Evolutionary conservation across 2,113 vertebrate genomes (phyloP), one percentile per base, ranked within the genome.

Genomic region (Mus musculus): DNA sequence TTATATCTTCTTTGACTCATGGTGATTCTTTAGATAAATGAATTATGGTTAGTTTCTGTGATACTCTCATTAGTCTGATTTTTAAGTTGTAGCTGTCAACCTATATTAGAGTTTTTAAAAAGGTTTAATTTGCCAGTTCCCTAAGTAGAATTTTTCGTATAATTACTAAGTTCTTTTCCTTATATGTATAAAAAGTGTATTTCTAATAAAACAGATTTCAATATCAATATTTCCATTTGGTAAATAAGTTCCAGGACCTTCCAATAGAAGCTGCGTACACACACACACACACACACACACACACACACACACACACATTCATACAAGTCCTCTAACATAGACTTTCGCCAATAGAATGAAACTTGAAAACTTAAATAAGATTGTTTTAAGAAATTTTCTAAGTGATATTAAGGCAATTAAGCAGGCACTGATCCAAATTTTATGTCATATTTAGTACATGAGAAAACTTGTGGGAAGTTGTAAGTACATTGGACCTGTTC

Each of bases 341-440:
- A 63, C 6, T 59, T 65, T 93, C 30, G 17, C 28, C 90, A 87
- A 46, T 42, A 89, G 14, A 9, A 85, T 73, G 9, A 90, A 59
- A 82, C 69, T 78, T 42, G 8, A 77, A 96, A 88, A 87, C 20
- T 75, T 93, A 80, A 33, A 80, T 12, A 42, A 42, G 7, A 65
- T 78, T 71, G 13, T 61, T 42, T 54, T 78, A 95, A 65, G 88
- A 16, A 65, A 0, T 4, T 93, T 91, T 14, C 13, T 5, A 22
- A 16, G 11, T 49, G 49, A 88, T 95, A 89, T 84, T 65, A 93
- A 78, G 76, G 17, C 1, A 90, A 36, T 71, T 94, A 91, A 82
- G 98, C 95, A 98, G 96, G 84, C 90, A 97, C 96, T 95, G 67
- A 95, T 90, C 88, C 94, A 49, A 96, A 90, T 95, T 95, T 94